Conservation (phyloP, 2,797 vertebrate species). For the Hipposideros larvatus region DNA sequence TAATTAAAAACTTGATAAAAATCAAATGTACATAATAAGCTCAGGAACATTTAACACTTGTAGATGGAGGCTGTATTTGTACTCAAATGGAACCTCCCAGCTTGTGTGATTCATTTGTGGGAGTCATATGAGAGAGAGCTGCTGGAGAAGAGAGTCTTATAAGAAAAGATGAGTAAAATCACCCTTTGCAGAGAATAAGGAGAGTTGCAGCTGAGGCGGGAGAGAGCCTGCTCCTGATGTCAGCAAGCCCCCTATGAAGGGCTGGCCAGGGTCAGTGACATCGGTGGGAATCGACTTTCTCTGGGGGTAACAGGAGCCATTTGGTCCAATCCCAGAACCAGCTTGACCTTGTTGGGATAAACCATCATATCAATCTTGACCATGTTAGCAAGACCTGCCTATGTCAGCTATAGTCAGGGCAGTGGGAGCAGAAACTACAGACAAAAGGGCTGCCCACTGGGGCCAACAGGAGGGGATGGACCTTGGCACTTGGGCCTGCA, state of each 20-base stretch:
- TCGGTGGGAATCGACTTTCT: background rate
- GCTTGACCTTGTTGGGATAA: background rate
- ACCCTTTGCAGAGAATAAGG: background rate
- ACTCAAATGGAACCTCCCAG: background rate
- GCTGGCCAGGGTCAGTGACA: rapidly evolving
- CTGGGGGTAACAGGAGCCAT: rapidly evolving
- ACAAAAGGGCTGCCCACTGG: background rate
- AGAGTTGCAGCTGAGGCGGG: rapidly evolving
- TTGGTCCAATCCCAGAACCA: background rate
- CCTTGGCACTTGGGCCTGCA: background rate
- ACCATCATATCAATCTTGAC: background rate
- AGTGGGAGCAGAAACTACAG: background rate
- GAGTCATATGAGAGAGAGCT: background rate
- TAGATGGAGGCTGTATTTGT: background rate
- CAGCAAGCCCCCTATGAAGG: background rate
- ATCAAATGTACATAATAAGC: conserved; percentile 38
- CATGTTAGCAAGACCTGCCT: background rate
- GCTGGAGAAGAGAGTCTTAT: background rate
- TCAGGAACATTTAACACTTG: conserved; percentile 27
- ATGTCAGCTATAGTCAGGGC: background rate
- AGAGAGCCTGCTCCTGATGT: background rate
- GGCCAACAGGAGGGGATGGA: background rate
- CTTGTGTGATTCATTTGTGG: conserved; percentile 33
- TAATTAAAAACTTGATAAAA: conserved; percentile 69
- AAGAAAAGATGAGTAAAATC: background rate